A percentile compares a stretch with the other conserved stretches of the same genome.
Conservation (phyloP, 2,797 vertebrate species). For the Oreortyx pictus region DNA sequence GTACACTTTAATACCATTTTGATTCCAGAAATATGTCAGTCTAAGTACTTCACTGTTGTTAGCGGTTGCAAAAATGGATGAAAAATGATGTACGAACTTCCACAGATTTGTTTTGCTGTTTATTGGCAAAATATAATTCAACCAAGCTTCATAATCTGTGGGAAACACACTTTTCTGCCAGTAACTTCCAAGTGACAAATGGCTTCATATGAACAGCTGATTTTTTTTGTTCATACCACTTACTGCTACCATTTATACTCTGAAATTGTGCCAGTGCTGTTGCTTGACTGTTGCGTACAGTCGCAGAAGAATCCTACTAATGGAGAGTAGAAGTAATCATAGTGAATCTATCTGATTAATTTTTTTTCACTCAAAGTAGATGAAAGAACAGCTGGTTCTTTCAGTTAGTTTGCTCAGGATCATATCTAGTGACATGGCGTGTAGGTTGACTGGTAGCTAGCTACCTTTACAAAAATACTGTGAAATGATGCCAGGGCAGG, state of each 20-base stretch:
- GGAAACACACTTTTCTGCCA: not conserved
- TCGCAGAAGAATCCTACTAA: not conserved
- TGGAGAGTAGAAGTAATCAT: not conserved
- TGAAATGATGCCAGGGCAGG: not conserved
- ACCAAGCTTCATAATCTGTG: not conserved
- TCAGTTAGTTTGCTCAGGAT: not conserved
- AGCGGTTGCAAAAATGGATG: not conserved
- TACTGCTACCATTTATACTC: not conserved
- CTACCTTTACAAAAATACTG: not conserved
- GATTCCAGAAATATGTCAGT: not conserved
- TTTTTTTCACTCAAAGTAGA: not conserved
- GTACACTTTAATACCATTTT: not conserved
- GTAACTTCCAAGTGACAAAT: not conserved
- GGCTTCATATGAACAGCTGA: not conserved
- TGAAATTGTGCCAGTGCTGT: not conserved
- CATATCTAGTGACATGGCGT: not conserved
- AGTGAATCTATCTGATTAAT: not conserved
- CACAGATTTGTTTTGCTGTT: not conserved
- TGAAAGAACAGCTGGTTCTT: not conserved
- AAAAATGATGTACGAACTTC: not conserved
- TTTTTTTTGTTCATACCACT: not conserved
- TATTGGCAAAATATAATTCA: not conserved
- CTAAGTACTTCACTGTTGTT: not conserved
- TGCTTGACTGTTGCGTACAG: not conserved
- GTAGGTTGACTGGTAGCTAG: not conserved